Base-by-base conservation (phyloP, 1,140 invertebrate species). In the Temnothorax longispinosus region DNA sequence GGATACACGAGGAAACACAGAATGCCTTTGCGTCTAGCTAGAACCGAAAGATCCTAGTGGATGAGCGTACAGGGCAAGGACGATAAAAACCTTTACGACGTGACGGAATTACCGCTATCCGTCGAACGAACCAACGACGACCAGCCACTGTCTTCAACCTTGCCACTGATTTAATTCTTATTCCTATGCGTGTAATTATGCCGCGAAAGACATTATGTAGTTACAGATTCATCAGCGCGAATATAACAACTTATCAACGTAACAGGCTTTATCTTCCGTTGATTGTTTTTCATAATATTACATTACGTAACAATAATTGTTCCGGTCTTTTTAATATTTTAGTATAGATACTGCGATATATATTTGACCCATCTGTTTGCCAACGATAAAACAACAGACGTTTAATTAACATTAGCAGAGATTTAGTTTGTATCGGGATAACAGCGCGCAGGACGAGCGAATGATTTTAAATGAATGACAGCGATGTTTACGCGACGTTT, bases 11-110 rank as follows among this genome's bases (percentile, higher is more conserved):
- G 85, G 32, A 67, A 69, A 54, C 78, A 78, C 44, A 38, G 58
- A 86, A 89, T 85, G 38, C 60, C 85, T 88, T 15, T 62, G 50
- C 75, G 84, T 77, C 78, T 78, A 75, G 76, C 74, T 75, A 60
- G 65, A 75, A 80, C 76, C 77, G 72, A 75, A 88, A 76, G 80
- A 89, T 85, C 80, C 62, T 64, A 84, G 75, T 85, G 86, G 74
- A 91, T 91, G 71, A 84, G 65, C 64, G 82, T 67, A 62, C 80
- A 77, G 84, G 65, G 54, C 60, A 65, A 64, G 72, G 67, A 88
- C 93, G 91, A 93, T 93, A 93, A 93, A 93, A 93, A 92, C 92
- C 92, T 93, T 93, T 93, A 93, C 90, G 91, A 90, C 88, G 90
- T 92, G 92, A 92, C 92, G 92, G 88, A 93, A 93, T 93, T 93